Base-by-base conservation (phyloP, 2,888 invertebrate genomes). In the Pedicia rivosa region DNA sequence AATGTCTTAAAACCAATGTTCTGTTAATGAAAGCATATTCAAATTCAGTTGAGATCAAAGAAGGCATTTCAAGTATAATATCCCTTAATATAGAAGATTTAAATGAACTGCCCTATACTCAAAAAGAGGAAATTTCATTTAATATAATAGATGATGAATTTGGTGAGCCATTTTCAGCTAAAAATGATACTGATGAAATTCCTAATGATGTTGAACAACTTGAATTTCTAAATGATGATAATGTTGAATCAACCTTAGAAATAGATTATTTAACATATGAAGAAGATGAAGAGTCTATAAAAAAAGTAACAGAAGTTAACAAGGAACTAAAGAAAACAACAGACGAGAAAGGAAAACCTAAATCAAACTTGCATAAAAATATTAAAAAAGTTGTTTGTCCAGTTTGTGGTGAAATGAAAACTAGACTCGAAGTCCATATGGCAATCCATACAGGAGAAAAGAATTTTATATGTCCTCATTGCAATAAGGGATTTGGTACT, bases 341-440 rank as follows among this genome's bases (percentile, higher is more conserved):
- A n/a, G n/a, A n/a, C n/a, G n/a, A n/a, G n/a, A n/a, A n/a, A n/a
- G n/a, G n/a, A n/a, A n/a, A n/a, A n/a, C n/a, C n/a, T n/a, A n/a
- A n/a, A n/a, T n/a, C n/a, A n/a, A n/a, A n/a, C n/a, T n/a, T n/a
- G n/a, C n/a, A n/a, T n/a, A n/a, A n/a, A n/a, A n/a, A n/a, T n/a
- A n/a, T n/a, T n/a, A n/a, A n/a, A n/a, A n/a, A n/a, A n/a, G n/a
- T n/a, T n/a, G n/a, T n/a, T n/a, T n/a, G n/a, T n/a, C n/a, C n/a
- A n/a, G n/a, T n/a, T 12, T 44, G 44, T 24, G 40, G 40, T 1
- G 40, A 42, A 35, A 26, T 38, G n/a, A 38, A 40, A 26, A 35
- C 27, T 24, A 42, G 41, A 29, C 19, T 44, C 2, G 41, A 40
- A 30, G 42, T 40, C 32, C 44, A 44, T n/a, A 44, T 44, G 44